phyloP scores from a whole-genome alignment of 2,113 vertebrate genomes.

The Sialia sialis region DNA sequence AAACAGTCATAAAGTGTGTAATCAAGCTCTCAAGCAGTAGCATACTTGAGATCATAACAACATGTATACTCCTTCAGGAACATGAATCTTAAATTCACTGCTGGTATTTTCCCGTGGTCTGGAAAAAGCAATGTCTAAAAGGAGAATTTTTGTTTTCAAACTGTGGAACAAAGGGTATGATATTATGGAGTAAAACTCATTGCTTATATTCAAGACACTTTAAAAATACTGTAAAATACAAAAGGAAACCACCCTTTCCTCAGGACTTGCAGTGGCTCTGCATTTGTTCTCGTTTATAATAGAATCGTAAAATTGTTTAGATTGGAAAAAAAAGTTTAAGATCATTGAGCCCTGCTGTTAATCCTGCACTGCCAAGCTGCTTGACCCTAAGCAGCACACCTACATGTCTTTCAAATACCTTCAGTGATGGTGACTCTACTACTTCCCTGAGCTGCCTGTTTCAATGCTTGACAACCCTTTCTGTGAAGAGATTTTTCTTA shows the following conservation, averaged over 20 bases:
- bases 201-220: constrained; percentile 62
- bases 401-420: background rate
- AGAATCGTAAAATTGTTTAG: background rate
- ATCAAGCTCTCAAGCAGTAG: background rate
- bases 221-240: constrained; percentile 45
- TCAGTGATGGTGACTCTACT: background rate
- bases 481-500: background rate
- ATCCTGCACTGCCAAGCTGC: background rate
- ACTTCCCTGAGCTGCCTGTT: background rate
- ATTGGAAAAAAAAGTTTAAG: background rate
- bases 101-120: background rate
- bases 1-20: background rate
- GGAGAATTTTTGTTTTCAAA: constrained; percentile 59
- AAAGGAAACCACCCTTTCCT: background rate
- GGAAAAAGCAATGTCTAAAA: constrained; percentile 39
- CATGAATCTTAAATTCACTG: background rate
- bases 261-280: constrained; percentile 2
- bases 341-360: background rate
- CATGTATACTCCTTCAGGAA: background rate
- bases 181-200: constrained; percentile 40
- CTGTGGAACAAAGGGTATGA: constrained; percentile 44
- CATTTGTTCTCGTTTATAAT: constrained; percentile 43
- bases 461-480: background rate
- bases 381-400: background rate
- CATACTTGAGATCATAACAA: background rate